Evolutionary conservation across 2,888 invertebrate species (phyloP), one percentile per base, ranked within the genome.

Genomic region (Tanypteryx hageni): DNA sequence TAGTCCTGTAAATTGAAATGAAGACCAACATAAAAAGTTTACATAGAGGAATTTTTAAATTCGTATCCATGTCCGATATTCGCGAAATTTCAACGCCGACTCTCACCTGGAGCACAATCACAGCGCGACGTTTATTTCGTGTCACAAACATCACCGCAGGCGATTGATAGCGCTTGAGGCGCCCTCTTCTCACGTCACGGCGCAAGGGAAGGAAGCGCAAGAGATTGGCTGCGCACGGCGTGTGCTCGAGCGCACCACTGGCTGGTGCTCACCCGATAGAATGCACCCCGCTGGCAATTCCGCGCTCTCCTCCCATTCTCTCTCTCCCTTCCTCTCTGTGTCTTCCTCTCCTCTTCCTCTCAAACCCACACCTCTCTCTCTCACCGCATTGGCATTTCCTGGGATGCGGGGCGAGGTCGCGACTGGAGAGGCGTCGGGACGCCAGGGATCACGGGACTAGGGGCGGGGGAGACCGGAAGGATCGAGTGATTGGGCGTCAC

Each of bases 401-500:
- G 89, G 89, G 64, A 44, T 44, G 44, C 61, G 64, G 44, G 61
- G 64, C 64, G 64, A 89, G 89, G 61, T 68, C 44, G 86, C 86
- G 86, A 86, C 59, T 61, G 86, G 89, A 89, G 89, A 89, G 89
- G 89, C 89, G 89, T 18, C 89, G 89, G 57, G 57, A 57, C 83
- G 83, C 83, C 11, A 83, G 18, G 83, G 83, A 83, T 83, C 83
- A 57, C 57, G 83, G 83, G 64, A 58, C 11, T 58, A 58, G 14
- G 85, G 85, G 61, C 13, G 5, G 22, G 4, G 9, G 9, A 27
- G 76, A 27, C 44, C 61, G 89, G 89, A 89, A 89, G 89, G 89
- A 89, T 64, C 89, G 89, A 89, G 89, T 89, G 89, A 89, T 89
- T 89, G 89, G 89, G 68, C 89, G 31, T 64, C 89, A 64, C 89